Percentiles rank a stretch among this genome's conserved stretches.
phyloP scores from a whole-genome alignment of 2,888 invertebrate species.

The Eilema sororculum region DNA sequence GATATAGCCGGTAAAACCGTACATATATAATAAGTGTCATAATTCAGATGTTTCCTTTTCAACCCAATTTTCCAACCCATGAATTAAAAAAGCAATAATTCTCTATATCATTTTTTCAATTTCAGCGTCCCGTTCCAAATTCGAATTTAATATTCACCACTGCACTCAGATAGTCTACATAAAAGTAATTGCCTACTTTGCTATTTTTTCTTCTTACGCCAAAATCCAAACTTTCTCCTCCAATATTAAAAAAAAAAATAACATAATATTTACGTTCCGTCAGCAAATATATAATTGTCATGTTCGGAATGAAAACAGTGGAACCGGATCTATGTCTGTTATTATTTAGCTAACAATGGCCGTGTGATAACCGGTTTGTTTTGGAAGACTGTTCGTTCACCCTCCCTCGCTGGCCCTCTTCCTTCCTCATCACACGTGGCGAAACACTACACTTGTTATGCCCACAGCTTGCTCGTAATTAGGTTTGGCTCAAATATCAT shows the following conservation, averaged over 20 bases:
- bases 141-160: no score
- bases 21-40: no score
- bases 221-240: neutral
- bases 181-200: no score
- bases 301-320: constrained; percentile 15
- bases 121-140: no score
- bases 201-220: neutral
- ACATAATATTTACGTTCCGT: neutral
- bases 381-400: constrained; percentile 6
- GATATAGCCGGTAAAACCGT: no score
- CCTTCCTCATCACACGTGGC: constrained; percentile 12
- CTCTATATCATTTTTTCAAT: no score
- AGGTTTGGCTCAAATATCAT: constrained; percentile 3
- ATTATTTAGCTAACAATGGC: constrained; percentile 17
- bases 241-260: neutral
- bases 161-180: no score
- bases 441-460: constrained; percentile 15
- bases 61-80: no score
- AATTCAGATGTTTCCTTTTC: no score
- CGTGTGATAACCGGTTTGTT: constrained; percentile 20
- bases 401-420: neutral
- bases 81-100: no score
- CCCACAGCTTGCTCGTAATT: neutral
- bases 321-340: constrained; percentile 21
- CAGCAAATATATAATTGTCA: constrained; percentile 15